Evolutionary conservation across 2,888 invertebrate species (phyloP).

Genomic region (Gasteruption jaculator): DNA sequence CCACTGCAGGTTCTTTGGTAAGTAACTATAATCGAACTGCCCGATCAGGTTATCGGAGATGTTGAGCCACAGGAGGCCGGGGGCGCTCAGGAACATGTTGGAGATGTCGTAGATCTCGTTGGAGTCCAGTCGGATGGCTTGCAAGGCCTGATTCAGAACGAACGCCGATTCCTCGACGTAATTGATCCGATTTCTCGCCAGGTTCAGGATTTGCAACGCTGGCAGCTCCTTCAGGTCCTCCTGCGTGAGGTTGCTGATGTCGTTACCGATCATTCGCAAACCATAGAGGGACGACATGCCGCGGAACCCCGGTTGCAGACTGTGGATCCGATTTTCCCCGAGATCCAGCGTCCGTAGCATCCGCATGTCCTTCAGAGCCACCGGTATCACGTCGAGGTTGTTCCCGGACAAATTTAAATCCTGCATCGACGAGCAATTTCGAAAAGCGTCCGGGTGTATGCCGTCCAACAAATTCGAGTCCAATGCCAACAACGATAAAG

Average conservation of each 20-base stretch:
- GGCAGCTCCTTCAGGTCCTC: conserved; percentile 76
- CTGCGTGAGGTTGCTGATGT: conserved; percentile 75
- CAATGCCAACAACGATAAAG: conserved; percentile 76
- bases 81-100: conserved; percentile 78
- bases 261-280: conserved; percentile 84
- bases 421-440: conserved; percentile 85
- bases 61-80: conserved; percentile 82
- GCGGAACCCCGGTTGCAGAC: conserved; percentile 75
- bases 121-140: conserved; percentile 82
- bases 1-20: conserved; percentile 81
- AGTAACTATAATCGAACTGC: conserved; percentile 83
- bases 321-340: conserved; percentile 83
- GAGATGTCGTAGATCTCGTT: conserved; percentile 79
- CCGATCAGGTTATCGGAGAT: conserved; percentile 86
- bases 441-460: conserved; percentile 82
- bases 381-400: conserved; percentile 73
- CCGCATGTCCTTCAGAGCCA: conserved; percentile 80
- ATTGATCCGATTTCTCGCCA: conserved; percentile 80
- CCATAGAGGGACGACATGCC: conserved; percentile 84
- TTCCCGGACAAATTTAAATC: conserved; percentile 89
- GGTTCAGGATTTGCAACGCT: conserved; percentile 78
- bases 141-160: conserved; percentile 72
- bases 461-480: conserved; percentile 82
- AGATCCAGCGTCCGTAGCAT: conserved; percentile 83
- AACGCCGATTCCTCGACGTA: conserved; percentile 78